phyloP scores from a whole-genome alignment of 2,888 invertebrate species.

The Metalampra italica region DNA sequence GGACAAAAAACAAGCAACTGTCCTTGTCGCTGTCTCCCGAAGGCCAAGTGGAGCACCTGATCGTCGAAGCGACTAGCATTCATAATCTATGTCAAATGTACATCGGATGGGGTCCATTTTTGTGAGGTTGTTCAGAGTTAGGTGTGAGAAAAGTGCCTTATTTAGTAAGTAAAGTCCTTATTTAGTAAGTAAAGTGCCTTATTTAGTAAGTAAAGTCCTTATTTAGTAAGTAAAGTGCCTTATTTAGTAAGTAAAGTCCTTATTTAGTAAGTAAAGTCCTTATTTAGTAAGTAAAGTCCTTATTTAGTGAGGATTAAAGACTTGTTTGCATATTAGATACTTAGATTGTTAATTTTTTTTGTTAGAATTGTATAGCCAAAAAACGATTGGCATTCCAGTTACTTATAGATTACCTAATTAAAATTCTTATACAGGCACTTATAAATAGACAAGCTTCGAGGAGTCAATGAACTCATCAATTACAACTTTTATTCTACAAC shows the following conservation, averaged over 20 bases:
- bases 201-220: not conserved
- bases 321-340: too few species aligned
- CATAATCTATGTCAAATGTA: conserved; percentile 97
- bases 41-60: conserved; percentile 95
- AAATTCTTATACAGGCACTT: not conserved
- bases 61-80: conserved; percentile 92
- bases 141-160: conserved; percentile 10
- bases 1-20: conserved; percentile 78
- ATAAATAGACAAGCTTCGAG: too few species aligned
- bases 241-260: conserved; percentile 8
- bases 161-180: too few species aligned
- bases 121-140: conserved; percentile 63
- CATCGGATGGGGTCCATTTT: conserved; percentile 95
- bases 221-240: conserved; percentile 10
- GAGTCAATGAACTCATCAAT: too few species aligned
- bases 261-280: not conserved
- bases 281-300: conserved; percentile 10
- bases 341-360: too few species aligned
- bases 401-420: not conserved
- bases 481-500: too few species aligned
- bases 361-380: too few species aligned
- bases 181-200: conserved; percentile 13
- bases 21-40: conserved; percentile 91
- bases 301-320: not conserved
- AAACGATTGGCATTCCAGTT: too few species aligned